Evolutionary conservation across 2,113 vertebrate species (phyloP).

Genomic region (Ariopsis seemanni): DNA sequence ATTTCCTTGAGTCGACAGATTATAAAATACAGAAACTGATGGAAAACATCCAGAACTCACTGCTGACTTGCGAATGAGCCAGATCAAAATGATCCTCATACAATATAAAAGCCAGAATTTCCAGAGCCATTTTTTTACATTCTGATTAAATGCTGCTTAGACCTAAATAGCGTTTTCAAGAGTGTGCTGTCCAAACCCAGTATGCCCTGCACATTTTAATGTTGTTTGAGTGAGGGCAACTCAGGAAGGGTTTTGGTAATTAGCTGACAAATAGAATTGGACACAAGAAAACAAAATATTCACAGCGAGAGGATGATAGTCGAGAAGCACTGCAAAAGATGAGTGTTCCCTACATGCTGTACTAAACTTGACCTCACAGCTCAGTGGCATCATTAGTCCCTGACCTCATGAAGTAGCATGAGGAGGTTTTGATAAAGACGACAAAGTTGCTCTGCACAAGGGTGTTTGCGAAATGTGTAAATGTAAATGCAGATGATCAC

Average conservation of each 20-base stretch:
- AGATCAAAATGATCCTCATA: not conserved
- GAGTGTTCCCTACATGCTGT: not conserved
- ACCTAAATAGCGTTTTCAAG: not conserved
- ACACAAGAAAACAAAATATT: not conserved
- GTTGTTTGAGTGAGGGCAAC: not conserved
- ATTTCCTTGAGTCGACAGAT: not conserved
- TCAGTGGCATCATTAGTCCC: not conserved
- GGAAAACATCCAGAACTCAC: not conserved
- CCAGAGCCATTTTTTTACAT: not conserved
- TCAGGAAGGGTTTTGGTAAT: not conserved
- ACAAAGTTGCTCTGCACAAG: not conserved
- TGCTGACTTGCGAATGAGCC: not conserved
- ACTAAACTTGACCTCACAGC: not conserved
- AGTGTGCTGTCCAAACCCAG: not conserved
- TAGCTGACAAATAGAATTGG: not conserved
- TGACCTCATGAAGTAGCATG: not conserved
- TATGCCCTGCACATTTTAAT: not conserved
- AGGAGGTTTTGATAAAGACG: not conserved
- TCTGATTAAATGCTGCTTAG: not conserved
- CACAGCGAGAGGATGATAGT: not conserved
- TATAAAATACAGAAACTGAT: not conserved
- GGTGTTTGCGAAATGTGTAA: not conserved
- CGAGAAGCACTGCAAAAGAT: not conserved
- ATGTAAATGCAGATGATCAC: not conserved
- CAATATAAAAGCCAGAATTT: not conserved